phyloP scores from a whole-genome alignment of 2,113 vertebrate species.

The Carettochelys insculpta region DNA sequence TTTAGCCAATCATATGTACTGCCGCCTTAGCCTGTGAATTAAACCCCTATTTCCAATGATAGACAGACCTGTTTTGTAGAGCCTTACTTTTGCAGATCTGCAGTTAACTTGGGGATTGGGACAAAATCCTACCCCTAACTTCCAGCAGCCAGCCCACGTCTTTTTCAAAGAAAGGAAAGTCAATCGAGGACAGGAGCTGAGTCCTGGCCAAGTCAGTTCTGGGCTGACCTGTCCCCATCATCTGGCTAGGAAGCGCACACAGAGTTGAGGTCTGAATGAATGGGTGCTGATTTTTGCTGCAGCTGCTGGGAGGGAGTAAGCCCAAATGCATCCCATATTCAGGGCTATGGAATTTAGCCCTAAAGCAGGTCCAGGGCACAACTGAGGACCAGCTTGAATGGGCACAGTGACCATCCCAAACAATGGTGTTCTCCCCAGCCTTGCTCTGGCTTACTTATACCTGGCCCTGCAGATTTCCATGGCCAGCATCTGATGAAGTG shows the following conservation, averaged over 20 bases:
- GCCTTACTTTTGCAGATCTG: background rate
- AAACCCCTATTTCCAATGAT: background rate
- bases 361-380: background rate
- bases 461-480: too few relatives aligned
- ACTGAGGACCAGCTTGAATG: background rate
- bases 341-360: background rate
- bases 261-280: conserved; percentile 41
- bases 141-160: background rate
- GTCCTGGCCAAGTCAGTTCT: background rate
- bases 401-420: background rate
- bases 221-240: too few relatives aligned
- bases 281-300: conserved; percentile 16
- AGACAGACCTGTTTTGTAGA: background rate
- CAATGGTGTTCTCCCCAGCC: too few relatives aligned
- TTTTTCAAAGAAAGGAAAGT: background rate
- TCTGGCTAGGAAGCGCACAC: background rate
- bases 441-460: too few relatives aligned
- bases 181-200: background rate
- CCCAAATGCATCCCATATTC: conserved; percentile 27
- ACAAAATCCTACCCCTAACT: background rate
- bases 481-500: too few relatives aligned
- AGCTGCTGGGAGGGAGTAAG: conserved; percentile 5
- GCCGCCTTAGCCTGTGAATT: background rate
- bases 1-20: too few relatives aligned
- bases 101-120: background rate